Percentiles rank a stretch among this genome's conserved stretches.
Evolutionary conservation across 2,888 invertebrate species (phyloP).

Genomic region (Drosophila pseudotakahashii): DNA sequence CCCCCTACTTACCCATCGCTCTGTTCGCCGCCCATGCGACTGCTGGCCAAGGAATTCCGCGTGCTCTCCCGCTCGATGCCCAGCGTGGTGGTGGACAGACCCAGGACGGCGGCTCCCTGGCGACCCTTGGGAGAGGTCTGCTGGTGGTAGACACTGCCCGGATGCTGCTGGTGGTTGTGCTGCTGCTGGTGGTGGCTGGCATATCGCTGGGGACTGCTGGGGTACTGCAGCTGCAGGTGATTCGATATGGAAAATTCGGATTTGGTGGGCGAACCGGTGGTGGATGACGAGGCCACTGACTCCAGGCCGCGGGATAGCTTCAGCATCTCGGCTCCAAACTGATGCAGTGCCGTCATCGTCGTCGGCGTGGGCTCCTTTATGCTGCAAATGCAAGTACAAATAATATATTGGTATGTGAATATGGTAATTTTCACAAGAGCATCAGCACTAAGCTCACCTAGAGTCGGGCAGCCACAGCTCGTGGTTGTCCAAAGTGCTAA

Average conservation of each 20-base stretch:
- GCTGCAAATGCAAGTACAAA: constrained; percentile 58
- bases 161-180: constrained; percentile 35
- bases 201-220: constrained; percentile 71
- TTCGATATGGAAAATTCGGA: constrained; percentile 81
- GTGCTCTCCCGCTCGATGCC: constrained; percentile 67
- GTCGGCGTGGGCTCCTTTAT: constrained; percentile 91
- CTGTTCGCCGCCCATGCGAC: constrained; percentile 71
- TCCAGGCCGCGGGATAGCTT: constrained; percentile 92
- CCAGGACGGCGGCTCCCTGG: constrained; percentile 50
- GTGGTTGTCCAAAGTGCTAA: constrained; percentile 92
- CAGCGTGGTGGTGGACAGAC: constrained; percentile 59
- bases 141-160: constrained; percentile 48
- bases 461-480: constrained; percentile 92
- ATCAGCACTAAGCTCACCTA: constrained; percentile 83
- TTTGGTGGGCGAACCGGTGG: constrained; percentile 81
- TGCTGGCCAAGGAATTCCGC: constrained; percentile 68
- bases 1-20: constrained; percentile 64
- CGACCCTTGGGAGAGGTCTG: constrained; percentile 54
- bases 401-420: no score
- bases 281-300: constrained; percentile 86
- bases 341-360: constrained; percentile 93
- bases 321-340: constrained; percentile 94
- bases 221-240: constrained; percentile 64
- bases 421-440: not conserved
- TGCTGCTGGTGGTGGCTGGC: constrained; percentile 51